phyloP scores from a whole-genome alignment of 2,113 vertebrate genomes.

The Pollachius pollachius region DNA sequence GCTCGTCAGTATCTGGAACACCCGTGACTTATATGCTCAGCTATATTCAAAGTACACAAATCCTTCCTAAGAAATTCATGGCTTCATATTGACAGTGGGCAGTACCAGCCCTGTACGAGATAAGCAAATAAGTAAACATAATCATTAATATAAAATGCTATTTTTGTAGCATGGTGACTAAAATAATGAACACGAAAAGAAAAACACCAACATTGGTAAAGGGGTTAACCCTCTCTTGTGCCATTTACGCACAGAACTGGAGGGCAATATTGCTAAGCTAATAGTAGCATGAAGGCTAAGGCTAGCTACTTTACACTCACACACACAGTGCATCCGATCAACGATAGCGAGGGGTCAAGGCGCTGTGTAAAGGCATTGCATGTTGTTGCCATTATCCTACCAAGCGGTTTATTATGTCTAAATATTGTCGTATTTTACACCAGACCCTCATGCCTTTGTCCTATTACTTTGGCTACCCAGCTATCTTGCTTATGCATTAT shows the following conservation, averaged over 20 bases:
- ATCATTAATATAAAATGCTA: no score
- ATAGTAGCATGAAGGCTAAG: constrained; percentile 20
- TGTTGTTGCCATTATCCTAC: constrained; percentile 8
- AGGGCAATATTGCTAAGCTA: constrained; percentile 1
- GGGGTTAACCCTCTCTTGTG: constrained; percentile 32
- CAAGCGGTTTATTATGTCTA: not conserved
- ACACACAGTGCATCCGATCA: constrained; percentile 12
- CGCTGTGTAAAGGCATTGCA: constrained; percentile 23
- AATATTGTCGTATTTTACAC: not conserved
- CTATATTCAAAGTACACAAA: no score
- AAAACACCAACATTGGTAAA: constrained; percentile 16
- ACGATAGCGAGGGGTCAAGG: constrained; percentile 51
- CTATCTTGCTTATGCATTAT: constrained; percentile 6
- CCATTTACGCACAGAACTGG: not conserved
- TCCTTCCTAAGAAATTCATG: no score
- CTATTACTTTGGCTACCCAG: not conserved
- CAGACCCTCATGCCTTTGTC: rapidly evolving
- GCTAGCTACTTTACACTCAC: constrained; percentile 32
- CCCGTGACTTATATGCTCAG: no score
- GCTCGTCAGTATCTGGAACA: no score
- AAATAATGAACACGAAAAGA: no score
- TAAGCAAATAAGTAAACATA: no score
- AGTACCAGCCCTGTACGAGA: no score
- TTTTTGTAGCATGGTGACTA: no score
- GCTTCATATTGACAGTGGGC: no score